Evolutionary conservation across 2,888 invertebrate genomes (phyloP), one percentile per base, ranked within the genome.

Genomic region (Spodoptera picta): DNA sequence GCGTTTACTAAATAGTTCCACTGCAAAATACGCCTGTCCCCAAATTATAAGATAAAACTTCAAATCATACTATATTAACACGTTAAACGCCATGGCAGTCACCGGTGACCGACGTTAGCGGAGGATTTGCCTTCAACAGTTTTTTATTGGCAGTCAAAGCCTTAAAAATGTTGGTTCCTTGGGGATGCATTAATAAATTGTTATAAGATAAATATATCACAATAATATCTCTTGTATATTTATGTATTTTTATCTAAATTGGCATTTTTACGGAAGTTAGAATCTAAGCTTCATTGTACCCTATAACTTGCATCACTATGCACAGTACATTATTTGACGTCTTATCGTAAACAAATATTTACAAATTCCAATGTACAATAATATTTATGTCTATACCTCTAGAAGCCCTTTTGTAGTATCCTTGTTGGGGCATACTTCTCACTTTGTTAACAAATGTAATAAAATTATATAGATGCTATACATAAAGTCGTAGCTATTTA

Each of bases 171-270:
- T 63, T 57, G 62, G 44, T 62, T 68, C 52, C 27, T 68, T 41
- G 31, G 49, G 48, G 45, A 54, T 44, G 51, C 41, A 48, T 46
- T 9, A 47, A 31, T 47, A 69, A 64, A 50, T 63, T 54, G 23
- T 41, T 41, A 58, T 51, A 64, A 64, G 55, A 41, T 64, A 45
- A 43, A 43, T 53, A 70, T 56, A 19, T 19, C 19, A 65, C 47
- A 50, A 51, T 53, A 59, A 36, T 52, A 59, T 47, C 49, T 47
- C 24, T 41, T 51, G 43, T 69, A 48, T 68, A 69, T 62, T 44
- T 44, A 68, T 51, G 47, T 62, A 62, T 36, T 69, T 75, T 45
- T 54, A 57, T 58, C 60, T 66, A 66, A 51, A 63, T 73, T 67
- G 66, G 60, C 62, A 69, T 61, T 65, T 49, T 66, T 58, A 62